Evolutionary conservation across 2,113 vertebrate species (phyloP).

Genomic region (Triplophysa dalaica): DNA sequence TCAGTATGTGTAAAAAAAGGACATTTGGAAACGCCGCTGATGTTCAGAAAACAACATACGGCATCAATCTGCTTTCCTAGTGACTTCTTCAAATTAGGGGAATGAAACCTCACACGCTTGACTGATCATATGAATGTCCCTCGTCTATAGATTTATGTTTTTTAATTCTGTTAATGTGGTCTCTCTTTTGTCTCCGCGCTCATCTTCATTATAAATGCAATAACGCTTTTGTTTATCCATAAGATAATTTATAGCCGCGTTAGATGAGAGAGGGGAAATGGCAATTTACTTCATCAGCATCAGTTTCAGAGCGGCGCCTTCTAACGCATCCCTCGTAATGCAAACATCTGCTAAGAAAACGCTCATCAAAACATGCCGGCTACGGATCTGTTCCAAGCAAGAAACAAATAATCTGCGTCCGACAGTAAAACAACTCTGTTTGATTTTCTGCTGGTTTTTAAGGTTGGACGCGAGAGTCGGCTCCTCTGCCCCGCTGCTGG

Average conservation of each 20-base stretch:
- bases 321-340: conserved; percentile 33
- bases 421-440: conserved; percentile 27
- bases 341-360: conserved; percentile 21
- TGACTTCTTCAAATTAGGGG: too few species aligned
- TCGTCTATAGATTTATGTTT: conserved; percentile 50
- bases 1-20: background rate
- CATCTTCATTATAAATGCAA: conserved; percentile 37
- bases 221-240: conserved; percentile 36
- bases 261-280: background rate
- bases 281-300: conserved; percentile 29
- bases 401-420: background rate
- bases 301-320: conserved; percentile 46
- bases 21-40: background rate
- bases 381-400: conserved; percentile 26
- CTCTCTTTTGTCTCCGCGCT: conserved; percentile 21
- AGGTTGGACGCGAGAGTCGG: conserved; percentile 49
- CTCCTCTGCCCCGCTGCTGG: conserved; percentile 60
- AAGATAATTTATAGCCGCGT: conserved; percentile 39
- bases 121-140: conserved; percentile 51
- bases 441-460: background rate
- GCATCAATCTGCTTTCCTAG: too few species aligned
- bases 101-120: conserved; percentile 24
- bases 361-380: conserved; percentile 18
- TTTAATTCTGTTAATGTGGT: conserved; percentile 57
- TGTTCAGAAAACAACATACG: too few species aligned